Evolutionary conservation across 2,888 invertebrate species (phyloP), one percentile per base, ranked within the genome.

Genomic region (Herminia tarsipennalis): DNA sequence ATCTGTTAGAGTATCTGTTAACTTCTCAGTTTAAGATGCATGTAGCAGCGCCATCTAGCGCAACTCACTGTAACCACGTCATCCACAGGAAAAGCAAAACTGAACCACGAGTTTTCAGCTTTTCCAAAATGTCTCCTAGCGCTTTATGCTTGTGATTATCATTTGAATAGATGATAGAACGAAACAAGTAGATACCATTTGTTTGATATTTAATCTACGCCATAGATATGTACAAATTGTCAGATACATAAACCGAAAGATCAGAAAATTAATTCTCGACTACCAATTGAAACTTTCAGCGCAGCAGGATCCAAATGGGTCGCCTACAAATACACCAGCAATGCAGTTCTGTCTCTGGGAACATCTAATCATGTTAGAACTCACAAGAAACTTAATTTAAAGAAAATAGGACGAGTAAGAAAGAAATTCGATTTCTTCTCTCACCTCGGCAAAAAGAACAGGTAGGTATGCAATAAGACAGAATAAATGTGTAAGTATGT

Each of bases 11-110:
- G 0, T 2, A n/a, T 3, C 22, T 0, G 3, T 3, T 17, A 55
- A 57, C 49, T 28, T 51, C 25, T 9, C 2, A 30, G 37, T 17
- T 1, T 2, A 20, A 34, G 6, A 16, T 20, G 29, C 20, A 25
- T 50, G 17, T 16, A 41, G 37, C 17, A 58, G 32, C 68, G 74
- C 72, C 73, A 68, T 62, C 73, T 74, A 56, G 25, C 17, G 10
- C 5, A 40, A 24, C 5, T 16, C 5, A 2, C 4, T 4, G 5
- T 25, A 57, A 67, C 58, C 57, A 38, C 43, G 16, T 48, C 22
- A 55, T 51, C 47, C 51, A 41, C 35, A 53, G 34, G 36, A 16
- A 35, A 35, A 35, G 40, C 17, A 51, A 51, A 36, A 35, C 32
- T 33, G 34, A 41, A 56, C 46, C 14, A 37, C 30, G 40, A 25